Conservation (phyloP, 2,797 vertebrate species). For the Loris lydekkerianus region DNA sequence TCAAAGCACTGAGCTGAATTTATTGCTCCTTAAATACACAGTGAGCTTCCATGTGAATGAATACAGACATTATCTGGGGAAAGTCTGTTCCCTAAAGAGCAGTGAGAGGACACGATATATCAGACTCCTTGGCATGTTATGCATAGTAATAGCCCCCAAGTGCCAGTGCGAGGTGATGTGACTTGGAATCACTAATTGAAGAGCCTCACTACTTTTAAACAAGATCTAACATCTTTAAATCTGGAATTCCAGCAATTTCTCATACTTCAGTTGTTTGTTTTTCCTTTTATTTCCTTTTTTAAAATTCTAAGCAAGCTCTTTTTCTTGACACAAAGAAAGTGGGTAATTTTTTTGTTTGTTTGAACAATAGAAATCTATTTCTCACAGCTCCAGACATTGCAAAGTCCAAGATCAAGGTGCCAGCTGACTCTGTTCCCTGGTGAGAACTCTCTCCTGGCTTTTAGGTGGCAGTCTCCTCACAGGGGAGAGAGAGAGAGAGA, state of each 20-base stretch:
- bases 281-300: background rate
- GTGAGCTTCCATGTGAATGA: conserved; percentile 36
- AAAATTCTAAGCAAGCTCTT: background rate
- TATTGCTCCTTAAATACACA: conserved; percentile 71
- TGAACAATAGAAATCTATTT: background rate
- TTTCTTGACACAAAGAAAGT: background rate
- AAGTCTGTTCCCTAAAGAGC: conserved; percentile 37
- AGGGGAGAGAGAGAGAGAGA: background rate
- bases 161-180: background rate
- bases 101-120: background rate
- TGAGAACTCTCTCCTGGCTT: background rate
- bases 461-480: background rate
- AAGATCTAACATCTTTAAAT: conserved; percentile 25
- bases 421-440: background rate
- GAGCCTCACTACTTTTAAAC: background rate
- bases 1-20: conserved; percentile 72
- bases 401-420: background rate
- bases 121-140: conserved; percentile 17
- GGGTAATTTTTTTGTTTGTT: background rate
- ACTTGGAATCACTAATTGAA: conserved; percentile 29
- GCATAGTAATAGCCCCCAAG: conserved; percentile 56
- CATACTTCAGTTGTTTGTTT: background rate
- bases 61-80: conserved; percentile 16
- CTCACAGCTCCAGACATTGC: background rate
- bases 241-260: conserved; percentile 22